Percentiles rank a stretch among this genome's conserved stretches.
Conservation (phyloP, 2,113 vertebrate species). For the Miniopterus natalensis region DNA sequence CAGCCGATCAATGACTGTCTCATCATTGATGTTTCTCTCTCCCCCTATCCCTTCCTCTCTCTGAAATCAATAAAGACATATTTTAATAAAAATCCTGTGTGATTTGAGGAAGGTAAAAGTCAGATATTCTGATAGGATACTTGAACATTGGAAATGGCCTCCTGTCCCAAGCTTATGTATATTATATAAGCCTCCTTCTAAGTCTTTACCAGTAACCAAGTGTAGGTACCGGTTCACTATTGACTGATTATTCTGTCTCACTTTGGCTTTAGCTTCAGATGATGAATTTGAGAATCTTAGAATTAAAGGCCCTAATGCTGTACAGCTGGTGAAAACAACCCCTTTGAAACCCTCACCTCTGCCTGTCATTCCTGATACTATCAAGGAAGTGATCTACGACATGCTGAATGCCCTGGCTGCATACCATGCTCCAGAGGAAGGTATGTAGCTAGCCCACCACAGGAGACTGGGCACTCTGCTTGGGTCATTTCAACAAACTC, state of each 20-base stretch:
- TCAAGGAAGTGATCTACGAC: conserved; percentile 96
- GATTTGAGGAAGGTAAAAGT: not conserved
- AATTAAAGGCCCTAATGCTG: conserved; percentile 96
- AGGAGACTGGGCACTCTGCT: not conserved
- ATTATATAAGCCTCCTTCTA: not conserved
- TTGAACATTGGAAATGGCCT: not conserved
- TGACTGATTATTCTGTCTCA: conserved; percentile 55
- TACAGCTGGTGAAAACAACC: conserved; percentile 96
- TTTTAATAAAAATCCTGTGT: no score
- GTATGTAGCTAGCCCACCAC: conserved; percentile 82
- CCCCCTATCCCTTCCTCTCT: no score
- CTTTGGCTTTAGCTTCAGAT: conserved; percentile 91
- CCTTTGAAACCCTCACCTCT: conserved; percentile 95
- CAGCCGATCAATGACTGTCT: no score
- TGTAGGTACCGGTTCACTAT: not conserved
- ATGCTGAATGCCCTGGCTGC: conserved; percentile 97
- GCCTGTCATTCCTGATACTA: conserved; percentile 94
- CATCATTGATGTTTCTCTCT: no score
- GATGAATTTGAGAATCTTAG: conserved; percentile 97
- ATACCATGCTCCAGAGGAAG: conserved; percentile 96
- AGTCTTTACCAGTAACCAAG: not conserved
- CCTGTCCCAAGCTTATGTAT: not conserved
- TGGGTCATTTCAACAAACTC: not conserved
- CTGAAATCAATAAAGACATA: no score
- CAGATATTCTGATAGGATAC: not conserved